Conservation (phyloP, 2,797 vertebrate genomes). For the Gastrophryne carolinensis region DNA sequence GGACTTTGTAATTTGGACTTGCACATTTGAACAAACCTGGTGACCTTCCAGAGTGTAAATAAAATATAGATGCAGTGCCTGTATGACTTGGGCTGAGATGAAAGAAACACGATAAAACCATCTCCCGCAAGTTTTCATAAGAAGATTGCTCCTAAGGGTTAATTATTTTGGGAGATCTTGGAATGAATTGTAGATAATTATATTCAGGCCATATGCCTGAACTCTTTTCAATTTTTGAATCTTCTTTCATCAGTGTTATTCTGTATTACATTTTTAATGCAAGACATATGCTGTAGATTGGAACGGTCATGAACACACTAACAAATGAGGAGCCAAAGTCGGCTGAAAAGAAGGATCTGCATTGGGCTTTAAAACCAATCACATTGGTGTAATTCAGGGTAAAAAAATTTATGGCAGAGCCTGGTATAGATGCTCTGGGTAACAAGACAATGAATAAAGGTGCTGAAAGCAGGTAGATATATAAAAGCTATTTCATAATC, state of each 20-base stretch:
- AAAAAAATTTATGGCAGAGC: too few species aligned
- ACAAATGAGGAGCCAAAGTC: background rate
- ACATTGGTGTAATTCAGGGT: too few species aligned
- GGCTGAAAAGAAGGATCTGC: background rate
- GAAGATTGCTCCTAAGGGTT: constrained; percentile 11
- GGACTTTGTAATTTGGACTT: constrained; percentile 5
- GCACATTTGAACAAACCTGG: constrained; percentile 12
- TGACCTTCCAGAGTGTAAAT: constrained; percentile 13
- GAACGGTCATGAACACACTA: background rate
- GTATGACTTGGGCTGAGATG: constrained; percentile 15
- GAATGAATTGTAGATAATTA: constrained; percentile 33
- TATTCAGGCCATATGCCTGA: constrained; percentile 21
- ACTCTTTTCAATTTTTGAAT: constrained; percentile 2
- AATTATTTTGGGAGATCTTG: constrained; percentile 36
- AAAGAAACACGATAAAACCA: constrained; percentile 25
- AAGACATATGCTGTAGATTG: constrained; percentile 7
- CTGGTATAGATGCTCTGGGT: too few species aligned
- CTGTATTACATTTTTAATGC: constrained; percentile 5
- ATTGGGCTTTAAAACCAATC: background rate
- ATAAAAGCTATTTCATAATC: too few species aligned
- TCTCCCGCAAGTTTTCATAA: constrained; percentile 27
- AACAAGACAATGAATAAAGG: too few species aligned
- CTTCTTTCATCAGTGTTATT: constrained; percentile 9
- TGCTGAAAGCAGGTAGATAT: too few species aligned
- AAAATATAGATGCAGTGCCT: constrained; percentile 20